Evolutionary conservation across 2,888 invertebrate genomes (phyloP).

Genomic region (Notodonta ziczac): DNA sequence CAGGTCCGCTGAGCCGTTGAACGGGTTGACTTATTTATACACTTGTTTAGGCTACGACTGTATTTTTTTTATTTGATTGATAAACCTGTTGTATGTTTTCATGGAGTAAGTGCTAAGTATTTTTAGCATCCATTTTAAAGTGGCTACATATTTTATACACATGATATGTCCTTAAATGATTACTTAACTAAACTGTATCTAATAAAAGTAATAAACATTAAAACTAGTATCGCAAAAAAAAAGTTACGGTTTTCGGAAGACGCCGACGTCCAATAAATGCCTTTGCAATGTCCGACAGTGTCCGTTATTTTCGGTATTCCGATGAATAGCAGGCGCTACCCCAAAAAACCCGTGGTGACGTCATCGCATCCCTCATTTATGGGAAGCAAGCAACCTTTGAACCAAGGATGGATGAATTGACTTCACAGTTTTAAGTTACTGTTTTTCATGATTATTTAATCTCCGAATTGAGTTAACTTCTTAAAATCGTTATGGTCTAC

Average conservation of each 20-base stretch:
- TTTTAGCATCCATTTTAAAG: too few relatives aligned
- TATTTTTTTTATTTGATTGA: not conserved
- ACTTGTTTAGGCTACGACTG: not conserved
- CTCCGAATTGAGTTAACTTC: too few relatives aligned
- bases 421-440: too few relatives aligned
- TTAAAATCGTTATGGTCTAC: too few relatives aligned
- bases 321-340: slow-evolving; percentile 16
- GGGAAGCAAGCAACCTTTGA: not conserved
- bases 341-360: slow-evolving; percentile 40
- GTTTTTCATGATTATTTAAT: too few relatives aligned
- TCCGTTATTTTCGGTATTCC: slow-evolving; percentile 36
- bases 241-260: slow-evolving; percentile 14
- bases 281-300: slow-evolving; percentile 17
- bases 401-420: too few relatives aligned
- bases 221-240: slow-evolving; percentile 14
- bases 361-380: slow-evolving; percentile 33
- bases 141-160: not conserved
- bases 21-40: not conserved
- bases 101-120: too few relatives aligned
- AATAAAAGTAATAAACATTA: slow-evolving; percentile 1
- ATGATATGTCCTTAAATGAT: not conserved
- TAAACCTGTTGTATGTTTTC: too few relatives aligned
- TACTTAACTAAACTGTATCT: not conserved
- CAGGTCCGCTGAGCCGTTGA: slow-evolving; percentile 56
- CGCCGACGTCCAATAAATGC: slow-evolving; percentile 17